Evolutionary conservation across 1,140 invertebrate species (phyloP), one percentile per base, ranked within the genome.

Genomic region (Drosophila lowei): DNA sequence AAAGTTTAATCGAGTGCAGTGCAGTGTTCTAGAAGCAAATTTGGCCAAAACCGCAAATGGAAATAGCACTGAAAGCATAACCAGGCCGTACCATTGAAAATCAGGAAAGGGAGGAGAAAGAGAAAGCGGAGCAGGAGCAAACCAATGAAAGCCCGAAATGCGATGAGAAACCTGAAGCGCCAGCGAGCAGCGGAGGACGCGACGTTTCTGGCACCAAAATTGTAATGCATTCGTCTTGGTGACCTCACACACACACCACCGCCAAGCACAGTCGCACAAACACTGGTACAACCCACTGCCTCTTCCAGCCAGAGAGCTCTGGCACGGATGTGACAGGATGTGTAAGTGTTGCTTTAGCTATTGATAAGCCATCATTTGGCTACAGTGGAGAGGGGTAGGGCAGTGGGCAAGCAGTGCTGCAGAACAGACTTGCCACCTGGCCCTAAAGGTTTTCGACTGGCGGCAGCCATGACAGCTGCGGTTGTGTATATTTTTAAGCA

Each of bases 401-500:
- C 4, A 25, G 23, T 9, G 16, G 15, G 18, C 18, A 18, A 18
- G 7, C 23, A 4, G 11, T 13, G 11, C 34, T 38, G 34, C 34
- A 38, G 1, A 4, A 11, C 8, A 11, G 8, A 34, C 8, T 38
- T 38, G 34, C 11, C 34, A 13, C 11, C 34, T 38, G 34, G 34
- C 34, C 34, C 1, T 38, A 3, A 2, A 13, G 11, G 11, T 13
- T 13, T 13, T 38, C 34, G 9, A 38, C 4, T 11, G 34, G 11
- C 11, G 34, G 2, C 34, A 48, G 54, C 66, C 59, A 60, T 38
- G 52, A 53, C 65, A 58, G 64, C 74, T 61, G 43, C 44, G 42
- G 30, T 42, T 42, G 8, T 41, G 16, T 53, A 30, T 84, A 79
- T 84, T 84, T 81, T 79, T 60, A 83, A 76, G 71, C 65, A 48